A percentile compares a stretch with the other conserved stretches of the same genome.
These are phyloP conservation scores for Neoscelio sp. DNA, from an alignment of 2,888 invertebrate genomes.

Conservation along the genomic window DNA sequence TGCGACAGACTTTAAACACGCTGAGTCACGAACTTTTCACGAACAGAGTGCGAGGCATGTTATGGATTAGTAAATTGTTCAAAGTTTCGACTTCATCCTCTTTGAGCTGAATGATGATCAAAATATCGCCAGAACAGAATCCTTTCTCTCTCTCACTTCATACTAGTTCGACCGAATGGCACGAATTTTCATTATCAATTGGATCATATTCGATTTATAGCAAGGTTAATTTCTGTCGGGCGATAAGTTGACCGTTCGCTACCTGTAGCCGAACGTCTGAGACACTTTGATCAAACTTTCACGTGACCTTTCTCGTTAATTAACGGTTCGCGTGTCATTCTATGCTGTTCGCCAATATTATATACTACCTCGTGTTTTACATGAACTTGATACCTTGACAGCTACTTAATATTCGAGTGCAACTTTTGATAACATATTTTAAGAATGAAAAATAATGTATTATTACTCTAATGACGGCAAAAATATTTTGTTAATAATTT, in stretches of 20 bases:
- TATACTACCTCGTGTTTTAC: conserved; percentile 36
- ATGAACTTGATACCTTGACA: conserved; percentile 40
- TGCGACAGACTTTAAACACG: conserved; percentile 65
- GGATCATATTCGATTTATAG: conserved; percentile 1
- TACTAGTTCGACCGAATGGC: not conserved
- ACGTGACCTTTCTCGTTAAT: conserved; percentile 47
- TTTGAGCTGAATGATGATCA: conserved; percentile 38
- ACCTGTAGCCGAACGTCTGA: conserved; percentile 15
- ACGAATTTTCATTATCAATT: conserved; percentile 27
- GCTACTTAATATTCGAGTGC: conserved; percentile 8
- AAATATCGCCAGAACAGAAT: conserved; percentile 24
- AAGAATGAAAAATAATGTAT: too few relatives aligned
- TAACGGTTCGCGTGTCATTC: conserved; percentile 50
- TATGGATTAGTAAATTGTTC: conserved; percentile 60
- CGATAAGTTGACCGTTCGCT: conserved; percentile 13
- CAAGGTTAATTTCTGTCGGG: conserved; percentile 2
- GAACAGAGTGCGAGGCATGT: conserved; percentile 31
- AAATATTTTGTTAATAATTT: too few relatives aligned
- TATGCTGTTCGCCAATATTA: conserved; percentile 30
- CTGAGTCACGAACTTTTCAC: conserved; percentile 54
- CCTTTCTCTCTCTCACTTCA: not conserved
- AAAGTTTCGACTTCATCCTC: conserved; percentile 42
- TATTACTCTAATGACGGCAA: too few relatives aligned
- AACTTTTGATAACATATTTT: not conserved
- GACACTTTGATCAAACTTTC: conserved; percentile 49